phyloP scores from a whole-genome alignment of 2,888 invertebrate species.

The Volucella inflata region DNA sequence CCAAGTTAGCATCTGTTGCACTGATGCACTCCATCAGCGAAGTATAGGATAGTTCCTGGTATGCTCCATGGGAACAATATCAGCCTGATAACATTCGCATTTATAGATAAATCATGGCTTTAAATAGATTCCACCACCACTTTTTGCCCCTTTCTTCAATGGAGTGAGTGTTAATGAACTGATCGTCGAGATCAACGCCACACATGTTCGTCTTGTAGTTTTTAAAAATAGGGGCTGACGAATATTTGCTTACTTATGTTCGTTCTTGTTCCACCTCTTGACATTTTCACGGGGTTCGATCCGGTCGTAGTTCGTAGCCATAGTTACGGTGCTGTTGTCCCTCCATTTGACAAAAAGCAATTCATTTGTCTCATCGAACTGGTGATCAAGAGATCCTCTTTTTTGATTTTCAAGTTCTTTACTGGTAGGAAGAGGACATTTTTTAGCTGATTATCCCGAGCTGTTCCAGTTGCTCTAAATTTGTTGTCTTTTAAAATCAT shows the following conservation, averaged over 20 bases:
- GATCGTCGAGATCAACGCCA: too few relatives aligned
- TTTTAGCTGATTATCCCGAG: constrained; percentile 16
- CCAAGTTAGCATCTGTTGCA: too few relatives aligned
- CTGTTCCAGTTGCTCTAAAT: constrained; percentile 13
- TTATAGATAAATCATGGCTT: too few relatives aligned
- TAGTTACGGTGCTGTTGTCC: constrained; percentile 28
- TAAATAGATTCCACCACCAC: too few relatives aligned
- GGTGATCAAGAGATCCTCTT: constrained; percentile 27
- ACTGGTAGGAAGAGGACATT: constrained; percentile 27
- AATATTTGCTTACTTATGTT: not conserved
- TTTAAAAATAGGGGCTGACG: too few relatives aligned
- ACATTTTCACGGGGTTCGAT: constrained; percentile 9
- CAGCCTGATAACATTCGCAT: too few relatives aligned
- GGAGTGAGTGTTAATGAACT: too few relatives aligned
- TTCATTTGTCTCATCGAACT: constrained; percentile 34
- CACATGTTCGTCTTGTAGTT: not conserved
- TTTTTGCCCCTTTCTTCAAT: too few relatives aligned
- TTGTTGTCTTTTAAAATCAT: constrained; percentile 13
- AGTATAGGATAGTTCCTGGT: too few relatives aligned
- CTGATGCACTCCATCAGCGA: too few relatives aligned
- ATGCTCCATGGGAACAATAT: too few relatives aligned
- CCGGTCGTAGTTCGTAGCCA: constrained; percentile 29
- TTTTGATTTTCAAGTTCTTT: constrained; percentile 32
- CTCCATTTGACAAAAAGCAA: constrained; percentile 40
- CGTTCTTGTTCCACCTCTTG: constrained; percentile 19